A percentile compares a stretch with the other conserved stretches of the same genome.
These are phyloP conservation scores for Scaptomyza caliginosa DNA, from an alignment of 2,888 invertebrate species.

Conservation along the genomic window DNA sequence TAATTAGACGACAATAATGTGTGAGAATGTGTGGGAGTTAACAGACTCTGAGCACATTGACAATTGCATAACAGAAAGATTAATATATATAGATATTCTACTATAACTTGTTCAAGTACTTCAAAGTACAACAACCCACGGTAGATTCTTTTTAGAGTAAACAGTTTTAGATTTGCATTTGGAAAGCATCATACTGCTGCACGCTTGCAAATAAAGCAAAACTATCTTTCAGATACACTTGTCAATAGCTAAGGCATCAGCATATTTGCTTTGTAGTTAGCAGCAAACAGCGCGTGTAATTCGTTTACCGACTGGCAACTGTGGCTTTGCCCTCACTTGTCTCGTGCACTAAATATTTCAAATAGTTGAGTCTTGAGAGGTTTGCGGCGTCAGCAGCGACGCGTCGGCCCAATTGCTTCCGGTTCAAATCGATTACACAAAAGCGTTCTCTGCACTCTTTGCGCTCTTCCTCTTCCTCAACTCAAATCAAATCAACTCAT, in stretches of 20 bases:
- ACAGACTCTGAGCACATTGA: constrained; percentile 1
- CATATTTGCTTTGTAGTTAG: constrained; percentile 58
- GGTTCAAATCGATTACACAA: constrained; percentile 79
- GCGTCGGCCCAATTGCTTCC: constrained; percentile 74
- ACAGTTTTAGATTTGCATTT: neutral
- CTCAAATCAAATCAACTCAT: constrained; percentile 36
- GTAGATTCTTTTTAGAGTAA: neutral
- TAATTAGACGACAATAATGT: constrained; percentile 71
- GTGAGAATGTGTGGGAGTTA: constrained; percentile 40
- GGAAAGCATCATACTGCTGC: neutral
- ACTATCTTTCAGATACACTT: constrained; percentile 39
- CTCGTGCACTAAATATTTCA: constrained; percentile 80
- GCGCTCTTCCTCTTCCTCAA: neutral
- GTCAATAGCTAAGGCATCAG: constrained; percentile 36
- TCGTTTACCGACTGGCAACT: constrained; percentile 10
- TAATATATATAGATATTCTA: no score
- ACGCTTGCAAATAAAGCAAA: constrained; percentile 10
- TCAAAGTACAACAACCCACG: neutral
- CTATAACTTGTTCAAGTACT: neutral
- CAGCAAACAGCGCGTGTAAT: constrained; percentile 54
- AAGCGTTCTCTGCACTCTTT: constrained; percentile 64
- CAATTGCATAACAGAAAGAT: neutral
- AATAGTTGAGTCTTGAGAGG: constrained; percentile 67
- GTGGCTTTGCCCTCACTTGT: constrained; percentile 60
- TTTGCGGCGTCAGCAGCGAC: constrained; percentile 20